Evolutionary conservation across 1,140 invertebrate species (phyloP).

Genomic region (Acromyrmex charruanus): DNA sequence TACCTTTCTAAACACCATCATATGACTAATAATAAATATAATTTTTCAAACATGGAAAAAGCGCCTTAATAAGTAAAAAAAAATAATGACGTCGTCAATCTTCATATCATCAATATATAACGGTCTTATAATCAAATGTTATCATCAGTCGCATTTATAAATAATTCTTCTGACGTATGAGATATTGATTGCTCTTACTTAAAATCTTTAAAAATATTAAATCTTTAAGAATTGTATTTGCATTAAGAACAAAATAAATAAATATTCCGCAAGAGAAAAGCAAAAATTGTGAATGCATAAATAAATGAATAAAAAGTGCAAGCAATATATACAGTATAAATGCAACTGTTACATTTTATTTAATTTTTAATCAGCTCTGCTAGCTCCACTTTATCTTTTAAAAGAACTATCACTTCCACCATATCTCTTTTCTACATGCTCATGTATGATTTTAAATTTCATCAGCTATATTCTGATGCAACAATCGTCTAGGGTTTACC

Average conservation of each 20-base stretch:
- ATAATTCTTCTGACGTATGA: background rate
- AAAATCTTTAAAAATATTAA: no score
- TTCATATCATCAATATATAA: background rate
- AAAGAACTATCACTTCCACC: background rate
- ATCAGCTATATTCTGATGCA: conserved; percentile 68
- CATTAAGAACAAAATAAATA: no score
- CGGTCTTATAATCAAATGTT: background rate
- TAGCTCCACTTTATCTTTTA: background rate
- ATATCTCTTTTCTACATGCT: conserved; percentile 4
- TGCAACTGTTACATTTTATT: background rate
- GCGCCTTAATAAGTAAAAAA: background rate
- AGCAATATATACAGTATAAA: no score
- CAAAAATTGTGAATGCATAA: no score
- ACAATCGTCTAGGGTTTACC: conserved; percentile 54
- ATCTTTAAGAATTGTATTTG: no score
- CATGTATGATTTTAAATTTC: conserved; percentile 64
- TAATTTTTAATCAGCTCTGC: conserved; percentile 4
- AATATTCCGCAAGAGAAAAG: no score
- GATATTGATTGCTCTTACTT: background rate
- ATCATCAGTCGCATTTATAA: background rate
- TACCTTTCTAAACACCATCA: background rate
- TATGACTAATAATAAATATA: background rate
- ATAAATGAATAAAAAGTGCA: no score
- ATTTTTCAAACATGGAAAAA: background rate
- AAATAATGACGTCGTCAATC: background rate